Conservation (phyloP, 1,140 invertebrate species). For the Microvelia longipes region DNA sequence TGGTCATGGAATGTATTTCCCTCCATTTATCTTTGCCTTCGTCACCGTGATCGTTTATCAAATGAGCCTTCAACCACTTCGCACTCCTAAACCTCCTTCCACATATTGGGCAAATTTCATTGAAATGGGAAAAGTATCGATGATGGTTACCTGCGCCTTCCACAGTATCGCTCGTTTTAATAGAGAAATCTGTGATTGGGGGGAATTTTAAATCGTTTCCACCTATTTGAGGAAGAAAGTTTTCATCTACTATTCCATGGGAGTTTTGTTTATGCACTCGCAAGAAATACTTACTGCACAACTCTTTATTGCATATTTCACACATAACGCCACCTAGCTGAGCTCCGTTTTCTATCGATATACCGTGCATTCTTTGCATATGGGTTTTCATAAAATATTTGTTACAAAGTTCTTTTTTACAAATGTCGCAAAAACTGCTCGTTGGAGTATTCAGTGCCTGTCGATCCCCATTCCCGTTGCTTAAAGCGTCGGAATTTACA, state of each 20-base stretch:
- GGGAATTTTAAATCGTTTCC: constrained; percentile 12
- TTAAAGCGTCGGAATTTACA: constrained; percentile 11
- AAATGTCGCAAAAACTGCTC: constrained; percentile 93
- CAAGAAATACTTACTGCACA: constrained; percentile 94
- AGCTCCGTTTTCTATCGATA: constrained; percentile 81
- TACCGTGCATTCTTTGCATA: constrained; percentile 98
- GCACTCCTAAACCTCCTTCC: constrained; percentile 71
- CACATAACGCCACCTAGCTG: constrained; percentile 85
- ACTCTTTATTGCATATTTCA: constrained; percentile 92
- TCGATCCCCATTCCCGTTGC: not conserved
- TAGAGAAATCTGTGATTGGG: constrained; percentile 4
- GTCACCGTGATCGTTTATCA: constrained; percentile 71
- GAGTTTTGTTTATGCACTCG: constrained; percentile 95
- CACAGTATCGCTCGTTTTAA: constrained; percentile 10
- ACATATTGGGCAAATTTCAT: constrained; percentile 73
- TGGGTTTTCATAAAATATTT: constrained; percentile 99
- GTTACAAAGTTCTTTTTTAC: constrained; percentile 98
- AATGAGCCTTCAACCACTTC: constrained; percentile 78
- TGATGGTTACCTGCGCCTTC: constrained; percentile 21
- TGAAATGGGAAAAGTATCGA: constrained; percentile 50
- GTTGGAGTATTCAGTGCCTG: constrained; percentile 35
- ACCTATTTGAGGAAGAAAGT: constrained; percentile 18
- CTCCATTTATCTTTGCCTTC: constrained; percentile 52
- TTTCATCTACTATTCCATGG: constrained; percentile 75
- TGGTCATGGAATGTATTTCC: constrained; percentile 39